Percentiles rank a stretch among this genome's conserved stretches.
phyloP scores from a whole-genome alignment of 2,797 vertebrate genomes.

The Tamandua tetradactyla region DNA sequence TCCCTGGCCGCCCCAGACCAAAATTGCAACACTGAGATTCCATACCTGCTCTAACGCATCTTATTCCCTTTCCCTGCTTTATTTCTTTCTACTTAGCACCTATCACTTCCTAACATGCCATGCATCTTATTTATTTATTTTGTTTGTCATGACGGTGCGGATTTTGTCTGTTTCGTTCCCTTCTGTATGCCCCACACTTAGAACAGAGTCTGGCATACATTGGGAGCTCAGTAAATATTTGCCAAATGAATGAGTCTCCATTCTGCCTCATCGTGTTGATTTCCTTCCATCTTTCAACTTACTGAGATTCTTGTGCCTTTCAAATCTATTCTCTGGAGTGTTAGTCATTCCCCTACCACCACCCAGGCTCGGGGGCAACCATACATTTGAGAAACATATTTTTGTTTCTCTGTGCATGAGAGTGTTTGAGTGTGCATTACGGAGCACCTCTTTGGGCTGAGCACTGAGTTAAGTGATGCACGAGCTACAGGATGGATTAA shows the following conservation, averaged over 20 bases:
- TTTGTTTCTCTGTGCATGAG: not conserved
- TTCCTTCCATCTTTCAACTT: not conserved
- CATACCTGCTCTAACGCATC: not conserved
- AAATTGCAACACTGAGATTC: not conserved
- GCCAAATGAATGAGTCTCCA: not conserved
- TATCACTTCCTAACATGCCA: not conserved
- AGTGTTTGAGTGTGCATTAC: no score
- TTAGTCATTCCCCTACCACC: not conserved
- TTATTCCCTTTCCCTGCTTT: not conserved
- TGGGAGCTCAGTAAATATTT: not conserved
- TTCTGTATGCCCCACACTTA: not conserved
- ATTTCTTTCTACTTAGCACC: not conserved
- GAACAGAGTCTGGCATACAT: not conserved
- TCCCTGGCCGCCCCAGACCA: not conserved
- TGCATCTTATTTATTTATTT: not conserved
- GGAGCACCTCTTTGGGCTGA: not conserved
- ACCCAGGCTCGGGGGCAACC: not conserved
- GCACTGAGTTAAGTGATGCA: not conserved
- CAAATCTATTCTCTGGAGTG: not conserved
- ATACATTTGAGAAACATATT: not conserved
- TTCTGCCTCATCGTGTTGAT: not conserved
- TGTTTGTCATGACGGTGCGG: rapidly evolving
- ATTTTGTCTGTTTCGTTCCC: not conserved
- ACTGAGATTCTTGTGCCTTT: not conserved
- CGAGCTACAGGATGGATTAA: not conserved